Percentiles rank a stretch among this genome's conserved stretches.
Evolutionary conservation across 2,888 invertebrate genomes (phyloP).

Genomic region (Autographa pulchrina): DNA sequence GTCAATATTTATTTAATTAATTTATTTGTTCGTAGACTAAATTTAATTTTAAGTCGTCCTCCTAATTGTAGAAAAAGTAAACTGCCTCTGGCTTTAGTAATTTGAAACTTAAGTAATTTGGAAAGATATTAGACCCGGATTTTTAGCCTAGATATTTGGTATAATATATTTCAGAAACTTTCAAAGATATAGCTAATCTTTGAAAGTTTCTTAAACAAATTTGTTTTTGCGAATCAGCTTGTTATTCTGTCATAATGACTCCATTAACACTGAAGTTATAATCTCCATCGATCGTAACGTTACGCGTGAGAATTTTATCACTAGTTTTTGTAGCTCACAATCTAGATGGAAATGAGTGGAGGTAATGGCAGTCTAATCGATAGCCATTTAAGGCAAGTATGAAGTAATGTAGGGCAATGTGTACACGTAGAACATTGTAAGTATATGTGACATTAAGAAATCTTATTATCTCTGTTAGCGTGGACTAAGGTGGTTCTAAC

Average conservation of each 20-base stretch:
- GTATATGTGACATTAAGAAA: neutral
- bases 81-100: no score
- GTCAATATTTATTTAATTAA: neutral
- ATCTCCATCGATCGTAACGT: neutral
- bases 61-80: no score
- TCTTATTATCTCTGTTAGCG: neutral
- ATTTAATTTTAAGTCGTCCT: no score
- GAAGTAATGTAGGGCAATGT: constrained; percentile 4
- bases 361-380: constrained; percentile 9
- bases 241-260: constrained; percentile 19
- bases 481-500: neutral
- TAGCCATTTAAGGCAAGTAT: neutral
- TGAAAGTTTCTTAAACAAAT: no score
- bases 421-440: neutral
- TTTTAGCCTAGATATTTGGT: no score
- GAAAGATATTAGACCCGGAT: no score
- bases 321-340: constrained; percentile 22
- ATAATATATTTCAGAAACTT: no score
- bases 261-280: constrained; percentile 16
- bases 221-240: no score
- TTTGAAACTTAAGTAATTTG: no score
- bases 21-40: neutral
- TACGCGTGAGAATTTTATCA: constrained; percentile 30
- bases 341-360: constrained; percentile 9
- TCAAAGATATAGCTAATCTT: no score